phyloP scores from a whole-genome alignment of 2,888 invertebrate species.

The Noctua fimbriata region DNA sequence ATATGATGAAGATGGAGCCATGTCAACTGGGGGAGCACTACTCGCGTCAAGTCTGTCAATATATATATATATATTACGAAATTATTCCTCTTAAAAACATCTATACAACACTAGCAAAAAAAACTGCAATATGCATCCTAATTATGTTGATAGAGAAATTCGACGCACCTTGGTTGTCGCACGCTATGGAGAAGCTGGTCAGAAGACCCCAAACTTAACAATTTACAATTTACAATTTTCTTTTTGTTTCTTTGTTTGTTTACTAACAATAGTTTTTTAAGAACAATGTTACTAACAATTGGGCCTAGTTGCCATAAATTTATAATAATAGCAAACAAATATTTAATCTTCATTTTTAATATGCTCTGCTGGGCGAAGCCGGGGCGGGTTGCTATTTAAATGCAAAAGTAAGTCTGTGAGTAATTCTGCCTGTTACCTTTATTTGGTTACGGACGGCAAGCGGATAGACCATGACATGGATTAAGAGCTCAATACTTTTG shows the following conservation, averaged over 20 bases:
- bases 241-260: no score
- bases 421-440: background rate
- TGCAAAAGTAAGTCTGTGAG: background rate
- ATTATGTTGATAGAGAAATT: no score
- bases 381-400: background rate
- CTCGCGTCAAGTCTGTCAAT: no score
- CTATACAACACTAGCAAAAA: background rate
- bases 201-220: no score
- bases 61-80: no score
- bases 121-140: background rate
- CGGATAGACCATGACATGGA: background rate
- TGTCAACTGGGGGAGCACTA: background rate
- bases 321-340: no score
- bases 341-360: background rate
- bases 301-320: no score
- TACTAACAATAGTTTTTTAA: no score
- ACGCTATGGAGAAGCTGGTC: no score
- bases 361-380: background rate
- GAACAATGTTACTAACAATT: no score
- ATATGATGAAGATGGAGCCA: background rate
- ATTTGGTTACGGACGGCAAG: background rate
- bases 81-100: background rate
- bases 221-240: no score
- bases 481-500: background rate
- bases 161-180: no score